These are phyloP conservation scores for Tinea trinotella DNA, from an alignment of 2,888 invertebrate genomes.

Conservation along the genomic window DNA sequence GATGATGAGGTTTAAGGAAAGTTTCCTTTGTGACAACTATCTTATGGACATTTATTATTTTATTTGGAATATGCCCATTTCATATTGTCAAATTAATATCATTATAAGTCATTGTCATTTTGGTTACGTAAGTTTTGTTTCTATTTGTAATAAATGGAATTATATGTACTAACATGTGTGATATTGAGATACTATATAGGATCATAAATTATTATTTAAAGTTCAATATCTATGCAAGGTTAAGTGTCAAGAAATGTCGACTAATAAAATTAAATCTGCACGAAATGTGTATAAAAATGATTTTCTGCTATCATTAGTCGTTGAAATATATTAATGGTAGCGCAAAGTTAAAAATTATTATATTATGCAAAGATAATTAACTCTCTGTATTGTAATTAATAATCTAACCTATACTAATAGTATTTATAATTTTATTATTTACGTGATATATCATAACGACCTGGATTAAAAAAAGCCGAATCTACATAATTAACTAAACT, in stretches of 20 bases:
- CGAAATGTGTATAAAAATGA: not conserved
- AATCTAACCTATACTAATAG: not conserved
- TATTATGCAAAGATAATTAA: not conserved
- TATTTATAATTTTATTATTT: not conserved
- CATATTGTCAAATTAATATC: not conserved
- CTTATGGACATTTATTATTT: conserved; percentile 14
- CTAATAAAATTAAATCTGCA: not conserved
- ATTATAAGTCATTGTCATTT: not conserved
- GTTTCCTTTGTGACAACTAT: conserved; percentile 39
- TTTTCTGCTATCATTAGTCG: not conserved
- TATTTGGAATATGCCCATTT: not conserved
- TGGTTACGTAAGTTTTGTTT: not conserved
- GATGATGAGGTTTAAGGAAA: conserved; percentile 55
- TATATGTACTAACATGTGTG: not conserved
- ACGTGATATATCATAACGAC: not conserved
- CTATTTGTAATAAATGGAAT: not conserved
- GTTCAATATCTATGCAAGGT: not conserved
- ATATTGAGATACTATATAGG: not conserved
- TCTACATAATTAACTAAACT: not conserved
- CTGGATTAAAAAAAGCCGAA: not conserved
- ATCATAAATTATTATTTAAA: not conserved
- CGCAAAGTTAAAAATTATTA: too few species aligned
- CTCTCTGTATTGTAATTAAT: not conserved
- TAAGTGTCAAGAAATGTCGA: not conserved
- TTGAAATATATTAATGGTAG: not conserved